A percentile compares a stretch with the other conserved stretches of the same genome.
These are phyloP conservation scores for Tarsius wallacei DNA, from an alignment of 2,797 vertebrate species.

Conservation along the genomic window DNA sequence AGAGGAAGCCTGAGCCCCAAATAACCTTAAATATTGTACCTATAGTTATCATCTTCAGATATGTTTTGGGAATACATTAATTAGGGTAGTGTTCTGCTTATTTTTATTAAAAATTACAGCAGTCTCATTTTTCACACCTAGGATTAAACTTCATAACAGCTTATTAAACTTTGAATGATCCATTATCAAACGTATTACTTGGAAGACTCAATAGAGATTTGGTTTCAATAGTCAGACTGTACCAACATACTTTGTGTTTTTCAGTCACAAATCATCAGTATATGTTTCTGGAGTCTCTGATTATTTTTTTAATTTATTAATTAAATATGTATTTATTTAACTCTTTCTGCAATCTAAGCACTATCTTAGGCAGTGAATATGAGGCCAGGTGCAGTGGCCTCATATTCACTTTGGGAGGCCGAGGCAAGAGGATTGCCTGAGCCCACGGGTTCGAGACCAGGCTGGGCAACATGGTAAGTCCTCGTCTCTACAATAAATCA, in stretches of 20 bases:
- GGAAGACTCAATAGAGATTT: background rate
- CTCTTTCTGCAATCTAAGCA: background rate
- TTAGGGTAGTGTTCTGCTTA: background rate
- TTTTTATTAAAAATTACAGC: background rate
- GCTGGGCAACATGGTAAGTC: no score
- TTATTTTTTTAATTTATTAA: background rate
- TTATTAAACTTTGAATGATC: background rate
- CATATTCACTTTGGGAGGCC: no score
- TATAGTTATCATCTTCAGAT: background rate
- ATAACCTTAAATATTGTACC: background rate
- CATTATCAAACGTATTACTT: background rate
- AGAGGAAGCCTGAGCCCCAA: background rate
- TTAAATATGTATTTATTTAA: constrained; percentile 19
- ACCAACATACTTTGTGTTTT: background rate
- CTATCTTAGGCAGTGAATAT: constrained; percentile 13
- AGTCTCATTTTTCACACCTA: background rate
- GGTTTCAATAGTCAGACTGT: background rate
- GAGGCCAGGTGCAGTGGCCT: no score
- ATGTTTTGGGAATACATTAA: background rate
- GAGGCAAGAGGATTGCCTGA: no score
- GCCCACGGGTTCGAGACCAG: no score
- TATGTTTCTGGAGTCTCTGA: background rate
- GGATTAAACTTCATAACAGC: background rate
- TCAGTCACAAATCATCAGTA: background rate
- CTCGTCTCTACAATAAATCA: no score